Evolutionary conservation across 2,888 invertebrate genomes (phyloP), one percentile per base, ranked within the genome.

Genomic region (Drosophila atripex): DNA sequence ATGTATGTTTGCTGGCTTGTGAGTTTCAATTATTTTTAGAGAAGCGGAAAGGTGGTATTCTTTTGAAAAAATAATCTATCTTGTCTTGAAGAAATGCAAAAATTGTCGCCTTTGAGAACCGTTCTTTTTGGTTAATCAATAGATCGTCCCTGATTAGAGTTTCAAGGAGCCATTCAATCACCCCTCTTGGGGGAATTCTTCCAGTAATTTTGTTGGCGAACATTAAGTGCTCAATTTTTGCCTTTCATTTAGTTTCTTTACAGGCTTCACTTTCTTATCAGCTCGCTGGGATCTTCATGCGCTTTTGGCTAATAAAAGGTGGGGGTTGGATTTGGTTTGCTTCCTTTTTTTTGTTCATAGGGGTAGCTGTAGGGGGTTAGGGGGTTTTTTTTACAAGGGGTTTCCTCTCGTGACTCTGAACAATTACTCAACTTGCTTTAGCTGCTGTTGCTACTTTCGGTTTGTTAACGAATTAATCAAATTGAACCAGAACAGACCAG

Each of bases 381-480:
- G 66, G 73, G 49, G n/a, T n/a, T 72, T 73, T 57, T 18, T 18
- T 18, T 18, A 18, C 18, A 18, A 18, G 18, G 18, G 18, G 45
- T 73, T 73, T 61, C 49, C 52, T 86, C 58, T 70, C 89, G 90
- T 89, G 89, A 88, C 88, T 86, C 61, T 38, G 32, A 47, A 80
- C 90, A 88, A 89, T 89, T 89, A 89, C 82, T 89, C 89, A 89
- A 55, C 41, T 74, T 28, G 41, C 39, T 49, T 72, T 61, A 64
- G 66, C 52, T 32, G 72, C 66, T 89, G 86, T 88, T 90, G 90
- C 86, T 89, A 84, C 87, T 88, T 88, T 85, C 76, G 82, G 89
- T 90, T 89, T 89, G 86, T 89, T 89, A 90, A 90, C 90, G 87
- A 90, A 90, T 90, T 90, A 90, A 90, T 90, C 90, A 90, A 90